phyloP scores from a whole-genome alignment of 64 coral and sea anemone species.

The Montipora efflorescens region DNA sequence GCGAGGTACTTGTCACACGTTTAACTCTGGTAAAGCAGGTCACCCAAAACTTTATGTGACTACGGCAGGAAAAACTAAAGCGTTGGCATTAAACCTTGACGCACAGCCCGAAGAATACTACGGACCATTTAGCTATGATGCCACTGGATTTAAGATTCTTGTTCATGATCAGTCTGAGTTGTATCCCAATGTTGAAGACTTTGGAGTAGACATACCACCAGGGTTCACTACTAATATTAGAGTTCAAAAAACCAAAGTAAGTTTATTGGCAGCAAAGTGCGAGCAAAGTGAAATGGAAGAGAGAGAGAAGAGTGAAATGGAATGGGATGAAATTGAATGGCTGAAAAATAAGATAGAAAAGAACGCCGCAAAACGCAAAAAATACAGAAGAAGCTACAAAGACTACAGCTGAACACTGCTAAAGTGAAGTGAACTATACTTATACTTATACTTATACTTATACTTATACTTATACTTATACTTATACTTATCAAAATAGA shows the following conservation, averaged over 20 bases:
- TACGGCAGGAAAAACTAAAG: conserved; percentile 33
- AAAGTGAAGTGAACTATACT: no score
- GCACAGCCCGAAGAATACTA: conserved; percentile 66
- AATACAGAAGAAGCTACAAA: no score
- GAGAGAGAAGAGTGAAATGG: no score
- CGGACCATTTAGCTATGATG: conserved; percentile 70
- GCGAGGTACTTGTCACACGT: conserved; percentile 64
- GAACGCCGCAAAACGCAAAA: no score
- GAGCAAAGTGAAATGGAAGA: no score
- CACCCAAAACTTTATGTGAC: background rate
- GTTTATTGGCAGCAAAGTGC: background rate
- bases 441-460: no score
- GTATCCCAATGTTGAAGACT: conserved; percentile 36
- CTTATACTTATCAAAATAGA: no score
- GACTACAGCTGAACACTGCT: no score
- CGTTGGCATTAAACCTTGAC: conserved; percentile 29
- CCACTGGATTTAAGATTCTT: conserved; percentile 65
- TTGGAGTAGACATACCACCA: conserved; percentile 54
- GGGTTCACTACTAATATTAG: conserved; percentile 69
- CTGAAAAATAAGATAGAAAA: no score
- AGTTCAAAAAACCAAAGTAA: conserved; percentile 54
- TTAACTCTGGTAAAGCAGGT: conserved; percentile 39
- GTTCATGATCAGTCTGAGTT: conserved; percentile 46
- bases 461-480: no score
- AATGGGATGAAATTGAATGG: no score